Conservation (phyloP, 2,888 invertebrate species). For the Cepaea hortensis region DNA sequence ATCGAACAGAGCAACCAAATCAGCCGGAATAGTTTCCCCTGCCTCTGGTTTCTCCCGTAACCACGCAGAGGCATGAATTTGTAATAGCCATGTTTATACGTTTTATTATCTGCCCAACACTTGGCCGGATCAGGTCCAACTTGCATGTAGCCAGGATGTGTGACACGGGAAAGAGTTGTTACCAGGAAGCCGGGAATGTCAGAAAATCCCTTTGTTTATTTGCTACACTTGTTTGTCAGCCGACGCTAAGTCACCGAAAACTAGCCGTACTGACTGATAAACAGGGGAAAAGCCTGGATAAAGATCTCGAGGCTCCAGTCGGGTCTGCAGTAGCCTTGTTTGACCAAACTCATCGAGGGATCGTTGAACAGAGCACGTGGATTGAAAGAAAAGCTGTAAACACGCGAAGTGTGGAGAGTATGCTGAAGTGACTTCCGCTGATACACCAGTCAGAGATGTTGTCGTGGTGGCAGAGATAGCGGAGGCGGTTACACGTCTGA, state of each 20-base stretch:
- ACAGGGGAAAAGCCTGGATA: conserved; percentile 28
- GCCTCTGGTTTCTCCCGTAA: background rate
- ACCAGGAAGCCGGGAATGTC: conserved; percentile 13
- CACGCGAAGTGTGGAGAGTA: background rate
- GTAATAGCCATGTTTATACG: conserved; percentile 28
- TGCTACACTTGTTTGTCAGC: conserved; percentile 28
- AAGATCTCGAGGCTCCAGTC: background rate
- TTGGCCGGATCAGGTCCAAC: background rate
- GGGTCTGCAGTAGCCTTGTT: background rate
- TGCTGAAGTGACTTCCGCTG: conserved; percentile 19
- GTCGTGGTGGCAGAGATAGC: background rate
- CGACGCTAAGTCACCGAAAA: conserved; percentile 26
- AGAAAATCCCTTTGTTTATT: conserved; percentile 4
- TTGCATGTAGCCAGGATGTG: background rate
- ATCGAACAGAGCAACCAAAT: too few species aligned
- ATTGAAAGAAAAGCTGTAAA: conserved; percentile 19
- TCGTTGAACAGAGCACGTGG: background rate
- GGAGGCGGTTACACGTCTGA: background rate
- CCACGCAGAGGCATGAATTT: background rate
- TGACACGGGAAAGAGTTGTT: background rate
- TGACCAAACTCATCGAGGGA: conserved; percentile 18
- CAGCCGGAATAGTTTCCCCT: background rate
- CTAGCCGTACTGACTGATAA: conserved; percentile 18
- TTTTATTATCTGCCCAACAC: conserved; percentile 3
- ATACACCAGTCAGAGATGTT: background rate